Percentiles rank a stretch among this genome's conserved stretches.
Evolutionary conservation across 2,888 invertebrate genomes (phyloP).

Genomic region (Drosophila prolongata): DNA sequence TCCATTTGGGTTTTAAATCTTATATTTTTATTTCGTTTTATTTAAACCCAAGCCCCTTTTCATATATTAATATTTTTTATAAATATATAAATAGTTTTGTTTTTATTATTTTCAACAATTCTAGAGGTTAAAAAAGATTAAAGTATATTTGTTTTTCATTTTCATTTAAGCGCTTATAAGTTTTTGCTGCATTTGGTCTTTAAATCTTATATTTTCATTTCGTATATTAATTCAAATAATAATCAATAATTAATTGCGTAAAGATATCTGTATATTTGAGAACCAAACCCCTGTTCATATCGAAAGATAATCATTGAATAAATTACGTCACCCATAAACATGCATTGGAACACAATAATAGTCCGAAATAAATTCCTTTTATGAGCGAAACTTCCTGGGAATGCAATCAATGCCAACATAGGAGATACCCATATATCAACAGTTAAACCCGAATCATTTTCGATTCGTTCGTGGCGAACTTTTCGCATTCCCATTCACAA

Average conservation of each 20-base stretch:
- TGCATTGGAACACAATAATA: slow-evolving; percentile 12
- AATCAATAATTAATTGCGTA: too few relatives aligned
- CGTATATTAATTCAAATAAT: too few relatives aligned
- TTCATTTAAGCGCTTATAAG: too few relatives aligned
- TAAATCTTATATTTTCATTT: too few relatives aligned
- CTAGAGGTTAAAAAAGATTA: too few relatives aligned
- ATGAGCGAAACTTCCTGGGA: slow-evolving; percentile 22
- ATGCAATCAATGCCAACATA: slow-evolving; percentile 13
- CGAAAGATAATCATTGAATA: neutral
- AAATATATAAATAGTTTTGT: neutral
- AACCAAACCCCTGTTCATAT: neutral
- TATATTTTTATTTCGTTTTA: too few relatives aligned
- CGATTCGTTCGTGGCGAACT: slow-evolving; percentile 11
- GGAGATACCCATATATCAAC: slow-evolving; percentile 23
- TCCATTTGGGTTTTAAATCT: too few relatives aligned
- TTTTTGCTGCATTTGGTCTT: too few relatives aligned
- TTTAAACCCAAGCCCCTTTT: neutral
- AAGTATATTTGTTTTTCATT: too few relatives aligned
- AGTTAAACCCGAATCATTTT: slow-evolving; percentile 20
- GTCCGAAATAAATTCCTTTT: slow-evolving; percentile 19
- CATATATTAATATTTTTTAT: neutral
- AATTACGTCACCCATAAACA: neutral
- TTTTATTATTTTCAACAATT: too few relatives aligned
- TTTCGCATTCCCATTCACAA: slow-evolving; percentile 33
- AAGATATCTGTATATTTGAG: too few relatives aligned